These are phyloP conservation scores for Zapornia atra DNA, from an alignment of 2,113 vertebrate genomes.

Conservation along the genomic window DNA sequence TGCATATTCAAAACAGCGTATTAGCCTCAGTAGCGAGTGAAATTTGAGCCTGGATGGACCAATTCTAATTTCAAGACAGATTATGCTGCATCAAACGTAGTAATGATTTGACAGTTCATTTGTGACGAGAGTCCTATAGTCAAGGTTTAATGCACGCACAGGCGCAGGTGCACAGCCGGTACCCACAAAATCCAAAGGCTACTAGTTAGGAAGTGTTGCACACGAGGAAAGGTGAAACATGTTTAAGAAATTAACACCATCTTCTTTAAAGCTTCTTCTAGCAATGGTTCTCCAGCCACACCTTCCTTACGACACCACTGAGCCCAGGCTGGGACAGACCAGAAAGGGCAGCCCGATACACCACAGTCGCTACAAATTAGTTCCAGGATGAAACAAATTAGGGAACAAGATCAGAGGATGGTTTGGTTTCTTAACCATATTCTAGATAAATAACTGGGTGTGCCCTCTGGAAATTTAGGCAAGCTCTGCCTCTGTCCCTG, in stretches of 20 bases:
- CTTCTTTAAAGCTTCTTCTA: conserved; percentile 84
- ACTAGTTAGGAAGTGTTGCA: conserved; percentile 80
- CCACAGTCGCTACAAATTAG: not conserved
- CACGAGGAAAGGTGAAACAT: conserved; percentile 80
- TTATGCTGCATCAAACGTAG: conserved; percentile 99
- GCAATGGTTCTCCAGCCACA: conserved; percentile 81
- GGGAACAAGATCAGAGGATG: not conserved
- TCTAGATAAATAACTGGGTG: not conserved
- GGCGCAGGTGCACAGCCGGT: conserved; percentile 88
- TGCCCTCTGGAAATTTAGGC: not conserved
- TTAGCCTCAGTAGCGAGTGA: conserved; percentile 86
- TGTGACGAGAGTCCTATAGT: conserved; percentile 93
- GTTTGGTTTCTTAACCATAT: not conserved
- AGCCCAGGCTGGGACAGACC: not conserved
- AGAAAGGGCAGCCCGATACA: not conserved
- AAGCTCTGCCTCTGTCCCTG: not conserved
- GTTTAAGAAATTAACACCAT: conserved; percentile 88
- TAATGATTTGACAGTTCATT: conserved; percentile 99
- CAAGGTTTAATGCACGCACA: conserved; percentile 90
- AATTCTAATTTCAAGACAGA: conserved; percentile 99
- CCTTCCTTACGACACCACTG: conserved; percentile 53
- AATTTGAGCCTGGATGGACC: conserved; percentile 87
- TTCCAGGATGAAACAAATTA: conserved; percentile 5
- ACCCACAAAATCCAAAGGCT: conserved; percentile 84
- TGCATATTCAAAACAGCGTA: conserved; percentile 97